Evolutionary conservation across 2,888 invertebrate genomes (phyloP), one percentile per base, ranked within the genome.

Genomic region (Tachina lurida): DNA sequence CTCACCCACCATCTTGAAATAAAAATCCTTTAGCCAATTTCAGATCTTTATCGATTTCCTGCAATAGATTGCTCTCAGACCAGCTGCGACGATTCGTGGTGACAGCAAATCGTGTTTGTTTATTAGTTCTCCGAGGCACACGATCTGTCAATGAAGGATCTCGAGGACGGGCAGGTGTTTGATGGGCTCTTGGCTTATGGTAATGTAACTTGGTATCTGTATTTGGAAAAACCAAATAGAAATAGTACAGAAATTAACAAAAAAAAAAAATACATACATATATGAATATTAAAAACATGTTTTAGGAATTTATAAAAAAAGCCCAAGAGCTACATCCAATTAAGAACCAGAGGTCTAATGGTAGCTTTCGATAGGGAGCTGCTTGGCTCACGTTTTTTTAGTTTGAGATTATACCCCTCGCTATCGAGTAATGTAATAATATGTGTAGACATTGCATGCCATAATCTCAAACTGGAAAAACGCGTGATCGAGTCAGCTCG

Each of bases 1-100:
- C 87, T 87, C 87, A 88, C 87, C 88, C 88, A 93, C 93, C 93
- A 90, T 91, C 91, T 89, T 91, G 93, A 91, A 94, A 93, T 90
- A 95, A 94, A 93, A 95, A 95, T 90, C 95, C 95, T 91, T 93
- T 94, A 89, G 95, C 94, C 90, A 94, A 90, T 89, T 91, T 90
- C 87, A 92, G 89, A 84, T 94, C 94, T 87, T 93, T 93, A 93
- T 95, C 95, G 91, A 95, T 95, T 93, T 95, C 95, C 92, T 94
- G 94, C 91, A 95, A 94, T 87, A 95, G 93, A 91, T 93, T 93
- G 87, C 91, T 93, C 87, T 93, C 93, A 31, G 93, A 93, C 92
- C 93, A 93, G 88, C 93, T 93, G 88, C 92, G 92, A 47, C 93
- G 92, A 86, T 92, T 89, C 67, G 89, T 90, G 41, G 41, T 89